Conservation (phyloP, 1,140 invertebrate species). For the Drosophila guanche region DNA sequence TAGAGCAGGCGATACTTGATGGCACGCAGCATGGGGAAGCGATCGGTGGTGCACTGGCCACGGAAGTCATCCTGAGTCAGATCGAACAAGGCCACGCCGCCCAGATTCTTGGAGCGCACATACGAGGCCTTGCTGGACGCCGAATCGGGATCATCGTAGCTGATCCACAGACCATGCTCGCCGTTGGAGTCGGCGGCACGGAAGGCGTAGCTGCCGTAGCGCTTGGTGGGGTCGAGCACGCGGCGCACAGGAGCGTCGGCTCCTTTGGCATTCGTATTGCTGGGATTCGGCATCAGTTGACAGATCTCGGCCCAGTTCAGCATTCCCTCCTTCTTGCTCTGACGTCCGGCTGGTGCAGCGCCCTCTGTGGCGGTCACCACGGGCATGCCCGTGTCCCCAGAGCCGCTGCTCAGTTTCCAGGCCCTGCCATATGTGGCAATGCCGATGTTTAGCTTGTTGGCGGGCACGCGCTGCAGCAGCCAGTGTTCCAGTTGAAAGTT, state of each 20-base stretch:
- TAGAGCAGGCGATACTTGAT: conserved; percentile 86
- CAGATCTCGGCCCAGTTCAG: conserved; percentile 93
- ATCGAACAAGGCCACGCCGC: conserved; percentile 92
- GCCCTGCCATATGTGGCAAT: conserved; percentile 92
- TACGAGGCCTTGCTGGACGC: conserved; percentile 92
- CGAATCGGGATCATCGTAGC: conserved; percentile 94
- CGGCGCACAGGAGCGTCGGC: conserved; percentile 86
- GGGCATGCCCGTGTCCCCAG: conserved; percentile 89
- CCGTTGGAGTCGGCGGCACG: conserved; percentile 87
- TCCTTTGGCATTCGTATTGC: conserved; percentile 85
- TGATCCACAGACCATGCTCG: conserved; percentile 92
- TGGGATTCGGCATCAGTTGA: conserved; percentile 87
- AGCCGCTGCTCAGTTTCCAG: conserved; percentile 90
- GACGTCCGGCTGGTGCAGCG: conserved; percentile 86
- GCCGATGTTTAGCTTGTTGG: conserved; percentile 91
- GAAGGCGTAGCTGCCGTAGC: conserved; percentile 90
- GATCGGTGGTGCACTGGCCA: conserved; percentile 90
- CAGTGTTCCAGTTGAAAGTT: conserved; percentile 87
- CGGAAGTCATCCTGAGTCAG: conserved; percentile 93
- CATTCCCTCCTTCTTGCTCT: conserved; percentile 89
- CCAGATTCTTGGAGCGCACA: conserved; percentile 89
- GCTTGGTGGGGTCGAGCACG: conserved; percentile 89
- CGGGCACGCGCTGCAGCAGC: conserved; percentile 87
- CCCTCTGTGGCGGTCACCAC: conserved; percentile 87
- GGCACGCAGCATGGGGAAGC: conserved; percentile 89